Evolutionary conservation across 2,113 vertebrate species (phyloP).

Genomic region (Gallinago jamesoni): DNA sequence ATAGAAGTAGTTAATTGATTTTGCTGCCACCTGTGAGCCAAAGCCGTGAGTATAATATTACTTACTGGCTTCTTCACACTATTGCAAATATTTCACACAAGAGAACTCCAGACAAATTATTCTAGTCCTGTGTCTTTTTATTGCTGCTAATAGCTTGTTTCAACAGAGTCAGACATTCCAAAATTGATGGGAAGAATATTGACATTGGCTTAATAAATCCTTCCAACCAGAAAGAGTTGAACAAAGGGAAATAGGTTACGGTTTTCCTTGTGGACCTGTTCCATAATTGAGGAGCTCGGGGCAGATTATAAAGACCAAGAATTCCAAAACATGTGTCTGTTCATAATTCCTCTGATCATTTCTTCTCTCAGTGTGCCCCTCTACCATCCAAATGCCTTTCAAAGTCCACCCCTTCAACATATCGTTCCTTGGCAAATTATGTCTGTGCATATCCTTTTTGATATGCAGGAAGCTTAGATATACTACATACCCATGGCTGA

Average conservation of each 20-base stretch:
- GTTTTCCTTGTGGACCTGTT: conserved; percentile 50
- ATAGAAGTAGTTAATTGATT: conserved; percentile 70
- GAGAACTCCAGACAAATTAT: conserved; percentile 67
- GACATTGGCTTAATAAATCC: conserved; percentile 65
- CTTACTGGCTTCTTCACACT: conserved; percentile 46
- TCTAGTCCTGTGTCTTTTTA: conserved; percentile 66
- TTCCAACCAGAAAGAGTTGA: conserved; percentile 57
- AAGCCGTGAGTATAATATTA: conserved; percentile 31
- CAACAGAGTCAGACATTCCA: conserved; percentile 57
- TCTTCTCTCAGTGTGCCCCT: not conserved
- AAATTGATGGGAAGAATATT: conserved; percentile 70
- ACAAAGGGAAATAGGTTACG: conserved; percentile 53
- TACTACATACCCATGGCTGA: not conserved
- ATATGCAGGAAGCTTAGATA: conserved; percentile 9
- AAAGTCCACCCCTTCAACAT: conserved; percentile 37
- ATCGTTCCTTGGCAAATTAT: conserved; percentile 38
- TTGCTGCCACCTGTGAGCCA: conserved; percentile 65
- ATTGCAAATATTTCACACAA: conserved; percentile 47
- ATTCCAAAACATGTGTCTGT: conserved; percentile 44
- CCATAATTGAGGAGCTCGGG: conserved; percentile 45
- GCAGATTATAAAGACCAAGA: conserved; percentile 43
- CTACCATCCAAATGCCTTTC: conserved; percentile 37
- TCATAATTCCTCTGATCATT: conserved; percentile 39
- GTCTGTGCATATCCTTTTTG: conserved; percentile 13
- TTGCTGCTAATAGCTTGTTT: conserved; percentile 70